Percentiles rank a stretch among this genome's conserved stretches.
Evolutionary conservation across 2,888 invertebrate species (phyloP).

Genomic region (Tachina grossa): DNA sequence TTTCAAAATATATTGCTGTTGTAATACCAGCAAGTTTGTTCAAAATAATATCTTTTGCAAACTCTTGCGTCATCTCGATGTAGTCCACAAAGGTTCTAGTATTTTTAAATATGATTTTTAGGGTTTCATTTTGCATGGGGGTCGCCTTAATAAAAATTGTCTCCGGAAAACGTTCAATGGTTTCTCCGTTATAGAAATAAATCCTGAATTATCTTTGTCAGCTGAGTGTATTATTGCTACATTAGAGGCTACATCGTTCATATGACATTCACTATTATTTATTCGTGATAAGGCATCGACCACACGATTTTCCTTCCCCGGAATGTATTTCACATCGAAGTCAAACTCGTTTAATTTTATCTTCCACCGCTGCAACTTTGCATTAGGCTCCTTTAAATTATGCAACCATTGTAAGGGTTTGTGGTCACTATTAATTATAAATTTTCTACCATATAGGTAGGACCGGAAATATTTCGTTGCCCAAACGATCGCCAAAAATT

Average conservation of each 20-base stretch:
- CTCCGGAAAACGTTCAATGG: neutral
- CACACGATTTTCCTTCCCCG: slow-evolving; percentile 27
- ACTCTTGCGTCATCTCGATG: neutral
- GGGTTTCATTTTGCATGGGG: no score
- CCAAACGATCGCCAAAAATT: slow-evolving; percentile 40
- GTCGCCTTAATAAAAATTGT: slow-evolving; percentile 11
- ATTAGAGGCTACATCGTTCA: slow-evolving; percentile 9
- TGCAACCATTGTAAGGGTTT: slow-evolving; percentile 30
- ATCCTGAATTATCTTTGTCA: neutral
- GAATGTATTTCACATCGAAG: slow-evolving; percentile 38
- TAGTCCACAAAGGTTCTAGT: no score
- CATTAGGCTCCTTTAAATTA: slow-evolving; percentile 22
- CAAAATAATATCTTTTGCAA: neutral
- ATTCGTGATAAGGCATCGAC: slow-evolving; percentile 35
- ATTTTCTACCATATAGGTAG: slow-evolving; percentile 36
- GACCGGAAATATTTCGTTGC: slow-evolving; percentile 33
- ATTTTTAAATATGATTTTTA: no score
- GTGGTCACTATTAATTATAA: slow-evolving; percentile 21
- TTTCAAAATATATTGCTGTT: slow-evolving; percentile 69
- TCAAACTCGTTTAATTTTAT: slow-evolving; percentile 36
- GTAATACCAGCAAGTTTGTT: neutral
- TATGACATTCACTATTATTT: neutral
- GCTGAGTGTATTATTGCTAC: neutral
- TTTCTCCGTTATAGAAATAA: slow-evolving; percentile 10
- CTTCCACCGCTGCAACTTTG: slow-evolving; percentile 32